Evolutionary conservation across 2,797 vertebrate species (phyloP).

Genomic region (Paramormyrops hopkinsi): DNA sequence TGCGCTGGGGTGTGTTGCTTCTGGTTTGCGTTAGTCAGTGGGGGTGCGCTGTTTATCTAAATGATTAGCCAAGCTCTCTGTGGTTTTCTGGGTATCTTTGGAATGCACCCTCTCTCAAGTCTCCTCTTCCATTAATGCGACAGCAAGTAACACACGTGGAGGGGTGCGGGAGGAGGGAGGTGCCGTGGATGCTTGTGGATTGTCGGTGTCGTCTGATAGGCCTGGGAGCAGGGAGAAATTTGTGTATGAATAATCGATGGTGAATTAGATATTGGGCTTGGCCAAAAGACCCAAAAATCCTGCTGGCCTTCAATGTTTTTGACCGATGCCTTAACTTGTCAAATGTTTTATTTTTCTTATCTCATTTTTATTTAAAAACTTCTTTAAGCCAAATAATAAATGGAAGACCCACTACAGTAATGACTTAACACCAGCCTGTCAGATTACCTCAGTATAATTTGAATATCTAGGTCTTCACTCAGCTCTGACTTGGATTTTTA

Average conservation of each 20-base stretch:
- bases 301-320: background rate
- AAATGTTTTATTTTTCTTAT: background rate
- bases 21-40: slow-evolving; percentile 29
- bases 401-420: background rate
- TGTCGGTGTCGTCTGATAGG: background rate
- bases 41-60: slow-evolving; percentile 39
- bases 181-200: background rate
- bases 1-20: slow-evolving; percentile 24
- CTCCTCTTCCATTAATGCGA: background rate
- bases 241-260: background rate
- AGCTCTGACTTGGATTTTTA: slow-evolving; percentile 13
- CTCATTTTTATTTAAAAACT: background rate
- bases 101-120: slow-evolving; percentile 11
- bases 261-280: background rate
- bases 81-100: slow-evolving; percentile 19
- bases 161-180: background rate
- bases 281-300: background rate
- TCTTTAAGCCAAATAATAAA: background rate
- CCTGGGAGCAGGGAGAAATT: background rate
- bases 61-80: slow-evolving; percentile 34
- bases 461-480: slow-evolving; percentile 2
- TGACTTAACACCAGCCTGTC: slow-evolving; percentile 24
- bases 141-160: background rate
- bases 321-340: background rate
- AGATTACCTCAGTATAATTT: slow-evolving; percentile 17